Conservation (phyloP, 2,113 vertebrate genomes). For the Ceyx cyanopectus region DNA sequence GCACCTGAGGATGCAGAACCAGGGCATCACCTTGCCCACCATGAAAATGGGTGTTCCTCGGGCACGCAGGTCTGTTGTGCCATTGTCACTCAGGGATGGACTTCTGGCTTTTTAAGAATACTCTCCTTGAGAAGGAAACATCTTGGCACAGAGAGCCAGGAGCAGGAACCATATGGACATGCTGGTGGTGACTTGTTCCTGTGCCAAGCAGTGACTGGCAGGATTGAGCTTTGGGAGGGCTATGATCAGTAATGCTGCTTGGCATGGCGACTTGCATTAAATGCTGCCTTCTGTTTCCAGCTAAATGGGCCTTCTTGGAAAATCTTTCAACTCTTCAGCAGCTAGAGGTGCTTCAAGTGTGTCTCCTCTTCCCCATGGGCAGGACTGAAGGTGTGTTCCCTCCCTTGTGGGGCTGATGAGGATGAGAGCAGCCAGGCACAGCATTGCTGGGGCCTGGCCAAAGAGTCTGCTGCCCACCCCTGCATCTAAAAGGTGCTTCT, state of each 20-base stretch:
- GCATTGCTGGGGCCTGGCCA: neutral
- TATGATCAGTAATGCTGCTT: neutral
- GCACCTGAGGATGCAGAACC: neutral
- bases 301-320: neutral
- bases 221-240: neutral
- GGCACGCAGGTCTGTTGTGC: neutral
- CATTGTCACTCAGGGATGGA: neutral
- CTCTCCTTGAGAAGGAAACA: neutral
- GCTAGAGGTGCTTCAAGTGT: neutral
- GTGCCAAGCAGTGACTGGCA: neutral
- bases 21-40: neutral
- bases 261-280: accelerated
- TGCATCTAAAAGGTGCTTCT: neutral
- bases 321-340: neutral
- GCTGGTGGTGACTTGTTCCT: neutral
- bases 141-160: neutral
- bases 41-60: neutral
- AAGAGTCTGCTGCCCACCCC: neutral
- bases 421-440: accelerated
- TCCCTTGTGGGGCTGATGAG: neutral
- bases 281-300: neutral
- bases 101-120: neutral
- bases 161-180: neutral
- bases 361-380: neutral
- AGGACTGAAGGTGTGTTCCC: neutral